Base-by-base conservation (phyloP, 1,140 invertebrate species). In the Drosophila eugracilis region DNA sequence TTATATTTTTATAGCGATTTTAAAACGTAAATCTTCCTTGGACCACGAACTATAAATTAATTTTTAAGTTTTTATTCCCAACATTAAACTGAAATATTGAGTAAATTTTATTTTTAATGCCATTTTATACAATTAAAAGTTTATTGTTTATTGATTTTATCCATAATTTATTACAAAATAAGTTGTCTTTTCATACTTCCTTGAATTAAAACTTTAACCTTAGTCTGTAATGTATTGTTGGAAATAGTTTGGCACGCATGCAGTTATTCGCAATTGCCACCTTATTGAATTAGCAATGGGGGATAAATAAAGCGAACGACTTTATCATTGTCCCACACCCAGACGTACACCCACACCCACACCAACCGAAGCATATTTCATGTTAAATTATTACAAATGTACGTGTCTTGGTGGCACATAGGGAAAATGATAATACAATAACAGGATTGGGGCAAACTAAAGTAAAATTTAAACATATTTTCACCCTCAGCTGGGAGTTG, bases 371-470 rank as follows among this genome's bases (percentile, higher is more conserved):
- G 70, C 79, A 85, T 85, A 86, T 88, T 85, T 85, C 81, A 86
- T 77, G 34, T 10, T 65, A 77, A 85, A 66, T 86, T 85, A 85
- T 85, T 77, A 62, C 81, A 49, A 70, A 77, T 59, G 57, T 78
- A 85, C 81, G 81, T 85, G 81, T 39, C 36, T 50, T 26, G 32
- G 32, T 59, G 73, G 28, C 55, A 67, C 55, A 84, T 53, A 78
- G 73, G 78, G 65, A 44, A 66, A 67, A 85, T 85, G 62, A 72
- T 70, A 74, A 81, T 81, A 79, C 81, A 80, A 85, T 76, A 86
- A 70, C 77, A 74, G 57, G 54, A 65, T 70, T 69, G 58, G 62
- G 57, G 54, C 48, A 58, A 79, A 63, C 66, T 73, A 66, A 49
- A 57, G 71, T 53, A 74, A 69, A 74, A 74, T 74, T 74, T 74